Conservation (phyloP, 2,113 vertebrate species). For the Oophaga pumilio region DNA sequence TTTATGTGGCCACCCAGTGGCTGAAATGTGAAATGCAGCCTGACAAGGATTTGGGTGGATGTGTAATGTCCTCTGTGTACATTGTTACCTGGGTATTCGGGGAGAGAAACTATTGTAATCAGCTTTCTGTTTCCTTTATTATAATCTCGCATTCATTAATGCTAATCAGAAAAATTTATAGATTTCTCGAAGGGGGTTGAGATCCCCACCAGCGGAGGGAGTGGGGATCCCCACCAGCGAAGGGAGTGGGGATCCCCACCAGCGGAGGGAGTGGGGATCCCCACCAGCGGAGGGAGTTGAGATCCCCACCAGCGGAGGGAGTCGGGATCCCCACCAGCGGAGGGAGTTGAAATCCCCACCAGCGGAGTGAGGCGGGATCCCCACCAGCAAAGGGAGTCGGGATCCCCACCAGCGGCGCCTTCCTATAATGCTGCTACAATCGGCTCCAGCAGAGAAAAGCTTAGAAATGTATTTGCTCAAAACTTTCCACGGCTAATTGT, state of each 20-base stretch:
- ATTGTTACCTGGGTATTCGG: too few species aligned
- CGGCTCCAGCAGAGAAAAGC: not conserved
- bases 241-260: not conserved
- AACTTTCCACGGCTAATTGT: conserved; percentile 25
- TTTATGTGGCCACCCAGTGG: too few species aligned
- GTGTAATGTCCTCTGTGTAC: too few species aligned
- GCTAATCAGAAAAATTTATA: not conserved
- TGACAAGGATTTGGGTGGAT: too few species aligned
- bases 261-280: not conserved
- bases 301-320: too few species aligned
- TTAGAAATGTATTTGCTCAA: conserved; percentile 9
- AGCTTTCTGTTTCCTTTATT: not conserved
- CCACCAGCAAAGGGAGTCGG: not conserved
- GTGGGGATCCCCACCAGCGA: not conserved
- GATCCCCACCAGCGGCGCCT: not conserved
- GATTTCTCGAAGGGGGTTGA: not conserved
- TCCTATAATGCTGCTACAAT: not conserved
- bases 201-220: not conserved
- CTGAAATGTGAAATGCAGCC: too few species aligned
- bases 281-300: too few species aligned
- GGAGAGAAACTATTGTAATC: not conserved
- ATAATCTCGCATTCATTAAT: not conserved
- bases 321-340: not conserved
- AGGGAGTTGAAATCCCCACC: too few species aligned
- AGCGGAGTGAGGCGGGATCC: too few species aligned